Percentiles rank a stretch among this genome's conserved stretches.
These are phyloP conservation scores for Rapana venosa DNA, from an alignment of 2,888 invertebrate genomes.

Conservation along the genomic window DNA sequence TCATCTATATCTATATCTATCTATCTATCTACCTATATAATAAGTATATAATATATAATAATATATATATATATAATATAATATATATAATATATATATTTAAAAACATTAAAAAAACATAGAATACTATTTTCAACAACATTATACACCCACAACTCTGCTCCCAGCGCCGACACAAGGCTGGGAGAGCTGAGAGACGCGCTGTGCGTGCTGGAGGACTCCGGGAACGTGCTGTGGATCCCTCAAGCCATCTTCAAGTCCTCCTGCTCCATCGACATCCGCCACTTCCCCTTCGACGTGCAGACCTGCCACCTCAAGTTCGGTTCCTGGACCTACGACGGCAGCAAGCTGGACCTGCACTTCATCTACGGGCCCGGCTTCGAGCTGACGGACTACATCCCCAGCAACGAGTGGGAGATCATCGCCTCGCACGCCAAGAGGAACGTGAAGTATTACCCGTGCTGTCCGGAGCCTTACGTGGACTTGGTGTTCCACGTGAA, in stretches of 20 bases:
- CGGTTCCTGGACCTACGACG: constrained; percentile 79
- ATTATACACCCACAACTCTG: too few species aligned
- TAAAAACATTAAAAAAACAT: too few species aligned
- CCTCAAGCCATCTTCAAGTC: constrained; percentile 77
- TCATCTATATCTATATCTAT: too few species aligned
- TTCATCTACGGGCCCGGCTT: constrained; percentile 61
- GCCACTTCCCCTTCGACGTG: constrained; percentile 78
- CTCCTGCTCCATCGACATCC: constrained; percentile 77
- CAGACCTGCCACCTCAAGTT: constrained; percentile 78
- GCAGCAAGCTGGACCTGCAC: constrained; percentile 71
- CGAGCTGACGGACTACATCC: constrained; percentile 74
- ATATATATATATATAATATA: too few species aligned
- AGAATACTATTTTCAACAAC: too few species aligned
- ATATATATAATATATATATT: too few species aligned
- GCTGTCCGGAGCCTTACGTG: constrained; percentile 75
- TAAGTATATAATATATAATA: too few species aligned
- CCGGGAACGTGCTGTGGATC: constrained; percentile 72
- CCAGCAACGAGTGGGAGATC: constrained; percentile 78
- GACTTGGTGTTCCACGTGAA: constrained; percentile 75
- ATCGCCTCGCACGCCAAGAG: constrained; percentile 68
- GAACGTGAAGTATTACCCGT: constrained; percentile 73
- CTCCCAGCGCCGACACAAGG: constrained; percentile 76
- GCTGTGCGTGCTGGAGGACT: constrained; percentile 71
- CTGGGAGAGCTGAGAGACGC: constrained; percentile 77
- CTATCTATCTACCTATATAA: too few species aligned